Conservation (phyloP, 2,113 vertebrate species). For the Sylvia atricapilla region DNA sequence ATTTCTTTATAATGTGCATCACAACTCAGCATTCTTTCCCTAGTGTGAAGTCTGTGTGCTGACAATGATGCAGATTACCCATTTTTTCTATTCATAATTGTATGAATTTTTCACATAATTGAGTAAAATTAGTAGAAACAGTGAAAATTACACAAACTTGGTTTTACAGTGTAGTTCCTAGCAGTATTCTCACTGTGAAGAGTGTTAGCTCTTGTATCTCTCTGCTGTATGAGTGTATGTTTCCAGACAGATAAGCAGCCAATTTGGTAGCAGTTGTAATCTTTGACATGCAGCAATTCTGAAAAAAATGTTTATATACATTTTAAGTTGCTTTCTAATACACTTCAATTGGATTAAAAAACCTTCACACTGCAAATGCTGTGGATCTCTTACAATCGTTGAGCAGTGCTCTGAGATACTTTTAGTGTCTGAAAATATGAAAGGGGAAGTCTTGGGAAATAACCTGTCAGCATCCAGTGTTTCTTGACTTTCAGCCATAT, state of each 20-base stretch:
- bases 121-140: background rate
- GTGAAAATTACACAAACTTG: background rate
- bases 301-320: background rate
- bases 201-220: background rate
- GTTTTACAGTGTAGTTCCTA: background rate
- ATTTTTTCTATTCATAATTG: background rate
- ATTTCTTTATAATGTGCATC: background rate
- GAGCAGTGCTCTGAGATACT: background rate
- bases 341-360: background rate
- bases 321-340: background rate
- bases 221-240: background rate
- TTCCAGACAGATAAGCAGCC: background rate
- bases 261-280: background rate
- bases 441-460: background rate
- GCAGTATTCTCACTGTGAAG: background rate
- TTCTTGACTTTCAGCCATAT: background rate
- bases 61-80: background rate
- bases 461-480: background rate
- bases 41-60: background rate
- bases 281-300: background rate
- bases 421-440: background rate
- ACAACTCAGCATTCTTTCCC: background rate
- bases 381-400: background rate
- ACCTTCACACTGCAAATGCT: background rate
- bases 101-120: background rate